Conservation (phyloP, 2,113 vertebrate species). For the Trinectes maculatus region DNA sequence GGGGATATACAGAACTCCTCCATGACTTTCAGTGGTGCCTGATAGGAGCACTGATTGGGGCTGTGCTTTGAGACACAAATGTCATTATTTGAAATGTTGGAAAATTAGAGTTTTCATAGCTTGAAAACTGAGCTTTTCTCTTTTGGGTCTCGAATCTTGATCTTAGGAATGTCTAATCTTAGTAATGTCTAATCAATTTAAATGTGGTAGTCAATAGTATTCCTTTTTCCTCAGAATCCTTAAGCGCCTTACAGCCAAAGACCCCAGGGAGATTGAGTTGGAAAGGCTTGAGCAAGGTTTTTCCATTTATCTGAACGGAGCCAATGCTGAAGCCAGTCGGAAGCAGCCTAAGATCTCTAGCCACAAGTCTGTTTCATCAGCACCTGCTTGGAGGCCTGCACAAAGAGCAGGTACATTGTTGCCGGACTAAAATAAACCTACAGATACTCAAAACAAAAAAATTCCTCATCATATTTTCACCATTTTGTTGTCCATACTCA, state of each 20-base stretch:
- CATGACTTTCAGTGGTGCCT: conserved; percentile 29
- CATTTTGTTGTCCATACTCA: background rate
- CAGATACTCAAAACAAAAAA: conserved; percentile 16
- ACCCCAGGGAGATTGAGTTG: conserved; percentile 83
- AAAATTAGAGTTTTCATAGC: background rate
- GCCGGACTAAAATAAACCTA: conserved; percentile 36
- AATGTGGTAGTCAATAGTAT: conserved; percentile 1
- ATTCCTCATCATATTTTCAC: conserved; percentile 12
- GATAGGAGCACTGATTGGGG: conserved; percentile 45
- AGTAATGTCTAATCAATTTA: too few species aligned
- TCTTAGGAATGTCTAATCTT: too few species aligned
- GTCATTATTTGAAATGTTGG: background rate
- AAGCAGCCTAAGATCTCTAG: conserved; percentile 62
- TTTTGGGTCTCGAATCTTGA: background rate
- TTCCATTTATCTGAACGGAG: conserved; percentile 94
- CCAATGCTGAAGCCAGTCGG: conserved; percentile 84
- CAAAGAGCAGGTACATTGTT: conserved; percentile 80
- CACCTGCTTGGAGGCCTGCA: conserved; percentile 61
- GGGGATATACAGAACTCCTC: conserved; percentile 18
- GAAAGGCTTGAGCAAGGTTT: conserved; percentile 92
- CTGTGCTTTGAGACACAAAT: conserved; percentile 1
- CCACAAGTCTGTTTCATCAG: conserved; percentile 34
- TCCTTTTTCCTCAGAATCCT: conserved; percentile 80
- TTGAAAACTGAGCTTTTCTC: background rate
- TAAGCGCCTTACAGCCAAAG: conserved; percentile 84